Conservation (phyloP, 37 sponge, comb jelly and placozoan species). For the Theonella swinhoei region DNA sequence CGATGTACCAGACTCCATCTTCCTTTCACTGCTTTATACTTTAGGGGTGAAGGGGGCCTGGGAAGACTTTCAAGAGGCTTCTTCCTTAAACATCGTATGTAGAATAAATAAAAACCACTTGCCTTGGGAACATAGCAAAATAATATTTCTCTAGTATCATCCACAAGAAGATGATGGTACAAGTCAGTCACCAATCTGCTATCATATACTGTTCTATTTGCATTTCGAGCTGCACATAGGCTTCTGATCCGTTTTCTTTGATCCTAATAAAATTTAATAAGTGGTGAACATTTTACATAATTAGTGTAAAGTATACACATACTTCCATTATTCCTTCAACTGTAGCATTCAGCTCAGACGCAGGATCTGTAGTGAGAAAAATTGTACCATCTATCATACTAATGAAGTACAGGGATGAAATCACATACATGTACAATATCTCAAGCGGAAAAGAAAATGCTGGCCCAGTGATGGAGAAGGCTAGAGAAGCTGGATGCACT, state of each 20-base stretch:
- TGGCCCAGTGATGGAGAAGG: no score
- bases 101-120: neutral
- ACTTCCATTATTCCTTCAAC: neutral
- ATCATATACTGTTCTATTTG: conserved; percentile 9
- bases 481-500: no score
- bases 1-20: no score
- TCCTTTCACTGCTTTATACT: no score
- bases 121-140: conserved; percentile 81
- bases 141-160: conserved; percentile 47
- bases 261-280: neutral
- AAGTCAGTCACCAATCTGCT: conserved; percentile 6
- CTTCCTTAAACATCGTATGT: no score
- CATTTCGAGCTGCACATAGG: neutral
- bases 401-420: no score
- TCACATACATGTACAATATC: no score
- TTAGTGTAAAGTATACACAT: no score
- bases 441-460: no score
- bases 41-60: no score
- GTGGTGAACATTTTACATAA: no score
- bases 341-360: neutral
- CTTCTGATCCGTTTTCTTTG: conserved; percentile 1
- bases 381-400: neutral
- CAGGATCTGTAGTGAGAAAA: neutral
- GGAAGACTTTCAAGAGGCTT: no score
- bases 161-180: conserved; percentile 69